Evolutionary conservation across 2,797 vertebrate species (phyloP), one percentile per base, ranked within the genome.

Genomic region (Sebastiscus albofasciatus): DNA sequence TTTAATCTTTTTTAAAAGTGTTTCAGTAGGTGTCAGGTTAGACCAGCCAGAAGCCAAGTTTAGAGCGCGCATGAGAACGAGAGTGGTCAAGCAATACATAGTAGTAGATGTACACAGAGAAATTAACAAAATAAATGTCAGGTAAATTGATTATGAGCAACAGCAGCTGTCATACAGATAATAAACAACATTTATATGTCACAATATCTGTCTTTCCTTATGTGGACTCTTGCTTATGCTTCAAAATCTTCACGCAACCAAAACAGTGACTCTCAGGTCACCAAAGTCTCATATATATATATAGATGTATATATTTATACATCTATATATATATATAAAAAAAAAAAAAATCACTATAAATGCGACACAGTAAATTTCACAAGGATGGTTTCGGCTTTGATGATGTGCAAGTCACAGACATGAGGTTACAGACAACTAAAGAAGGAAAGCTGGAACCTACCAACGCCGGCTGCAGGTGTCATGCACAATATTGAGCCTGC

Each of bases 401-500:
- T 90, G 87, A 76, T 27, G 52, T 89, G 80, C 29, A 82, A 92
- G 90, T 90, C 84, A 93, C 86, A 84, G 80, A 89, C 81, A 89
- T 84, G 75, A 87, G 58, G 76, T 93, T 77, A 93, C 82, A 91
- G 67, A 91, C 66, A 92, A 93, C 90, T 90, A 77, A 91, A 92
- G 92, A 97, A 99, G 96, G 96, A 96, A 97, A 97, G 97, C 97
- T 97, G 96, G 97, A 96, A 99, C 98, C 98, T 99, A 99, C 98
- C 98, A 99, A 99, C 93, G 96, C 97, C 97, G 95, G 97, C 96
- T 97, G 98, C 95, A 97, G 98, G 98, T 96, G 98, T 97, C 98
- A 99, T 99, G 98, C 98, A 99, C 97, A 99, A 98, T 97, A 99
- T 99, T 98, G 98, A 99, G 98, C 98, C 98, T 99, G 98, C 97